These are phyloP conservation scores for Hipparchia sbordonii DNA, from an alignment of 2,888 invertebrate species.

Conservation along the genomic window DNA sequence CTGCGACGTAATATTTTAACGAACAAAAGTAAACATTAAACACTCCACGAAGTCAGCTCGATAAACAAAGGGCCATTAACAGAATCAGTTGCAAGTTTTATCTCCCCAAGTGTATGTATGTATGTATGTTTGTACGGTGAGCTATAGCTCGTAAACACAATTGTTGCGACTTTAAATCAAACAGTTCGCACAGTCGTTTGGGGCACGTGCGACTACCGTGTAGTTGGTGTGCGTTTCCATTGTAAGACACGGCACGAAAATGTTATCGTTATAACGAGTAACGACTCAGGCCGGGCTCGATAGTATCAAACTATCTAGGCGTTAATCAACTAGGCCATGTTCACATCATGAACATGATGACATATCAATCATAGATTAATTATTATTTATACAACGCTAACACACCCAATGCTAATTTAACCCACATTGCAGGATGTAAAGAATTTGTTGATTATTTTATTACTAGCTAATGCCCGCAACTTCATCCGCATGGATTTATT, in stretches of 20 bases:
- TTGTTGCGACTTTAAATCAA: constrained; percentile 81
- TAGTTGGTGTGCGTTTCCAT: constrained; percentile 48
- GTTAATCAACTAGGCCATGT: not conserved
- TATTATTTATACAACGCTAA: no score
- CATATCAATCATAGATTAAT: no score
- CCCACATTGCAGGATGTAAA: no score
- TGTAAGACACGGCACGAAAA: constrained; percentile 24
- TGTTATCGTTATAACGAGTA: not conserved
- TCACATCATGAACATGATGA: no score
- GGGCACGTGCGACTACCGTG: constrained; percentile 70
- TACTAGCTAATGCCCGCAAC: no score
- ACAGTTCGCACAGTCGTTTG: constrained; percentile 77
- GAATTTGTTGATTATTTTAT: no score
- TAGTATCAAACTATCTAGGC: no score
- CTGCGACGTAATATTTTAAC: not conserved
- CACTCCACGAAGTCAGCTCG: constrained; percentile 32
- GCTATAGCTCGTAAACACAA: constrained; percentile 69
- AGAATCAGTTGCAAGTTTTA: constrained; percentile 43
- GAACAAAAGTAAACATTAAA: constrained; percentile 19
- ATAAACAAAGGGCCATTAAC: constrained; percentile 45
- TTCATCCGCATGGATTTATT: no score
- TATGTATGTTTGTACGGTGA: constrained; percentile 35
- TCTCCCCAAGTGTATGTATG: constrained; percentile 27
- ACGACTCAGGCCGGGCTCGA: not conserved
- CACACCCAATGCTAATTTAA: no score